Evolutionary conservation across 2,113 vertebrate species (phyloP).

Genomic region (Triplophysa tibetana): DNA sequence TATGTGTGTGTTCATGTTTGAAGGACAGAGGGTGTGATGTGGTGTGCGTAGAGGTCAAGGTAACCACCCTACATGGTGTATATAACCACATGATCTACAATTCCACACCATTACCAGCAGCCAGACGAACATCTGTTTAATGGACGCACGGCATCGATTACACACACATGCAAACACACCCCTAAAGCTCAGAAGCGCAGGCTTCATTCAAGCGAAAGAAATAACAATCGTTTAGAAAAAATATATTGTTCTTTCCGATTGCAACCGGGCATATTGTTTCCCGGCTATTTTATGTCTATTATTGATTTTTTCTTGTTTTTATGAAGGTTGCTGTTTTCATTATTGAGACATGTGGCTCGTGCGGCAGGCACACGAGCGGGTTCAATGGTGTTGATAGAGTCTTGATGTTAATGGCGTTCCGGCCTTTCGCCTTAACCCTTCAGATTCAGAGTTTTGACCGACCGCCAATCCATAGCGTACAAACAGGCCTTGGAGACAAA

Average conservation of each 20-base stretch:
- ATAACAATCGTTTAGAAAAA: background rate
- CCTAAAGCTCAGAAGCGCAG: background rate
- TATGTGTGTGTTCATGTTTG: slow-evolving; percentile 20
- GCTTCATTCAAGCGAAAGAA: background rate
- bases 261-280: slow-evolving; percentile 20
- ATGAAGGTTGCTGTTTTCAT: slow-evolving; percentile 28
- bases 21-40: slow-evolving; percentile 27
- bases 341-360: slow-evolving; percentile 9
- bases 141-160: slow-evolving; percentile 13
- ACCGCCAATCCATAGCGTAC: slow-evolving; percentile 2
- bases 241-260: slow-evolving; percentile 3
- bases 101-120: slow-evolving; percentile 7
- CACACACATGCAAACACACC: background rate
- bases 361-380: background rate
- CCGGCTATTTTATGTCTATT: slow-evolving; percentile 8
- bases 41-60: background rate
- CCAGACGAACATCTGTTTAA: slow-evolving; percentile 26
- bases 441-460: background rate
- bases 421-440: background rate
- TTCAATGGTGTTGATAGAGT: background rate
- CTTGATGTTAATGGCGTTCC: slow-evolving; percentile 18
- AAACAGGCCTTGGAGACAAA: slow-evolving; percentile 13
- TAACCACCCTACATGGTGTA: slow-evolving; percentile 10
- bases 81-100: slow-evolving; percentile 29
- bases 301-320: slow-evolving; percentile 21